These are phyloP conservation scores for Heliconius cydno DNA, from an alignment of 2,888 invertebrate species.

Conservation along the genomic window DNA sequence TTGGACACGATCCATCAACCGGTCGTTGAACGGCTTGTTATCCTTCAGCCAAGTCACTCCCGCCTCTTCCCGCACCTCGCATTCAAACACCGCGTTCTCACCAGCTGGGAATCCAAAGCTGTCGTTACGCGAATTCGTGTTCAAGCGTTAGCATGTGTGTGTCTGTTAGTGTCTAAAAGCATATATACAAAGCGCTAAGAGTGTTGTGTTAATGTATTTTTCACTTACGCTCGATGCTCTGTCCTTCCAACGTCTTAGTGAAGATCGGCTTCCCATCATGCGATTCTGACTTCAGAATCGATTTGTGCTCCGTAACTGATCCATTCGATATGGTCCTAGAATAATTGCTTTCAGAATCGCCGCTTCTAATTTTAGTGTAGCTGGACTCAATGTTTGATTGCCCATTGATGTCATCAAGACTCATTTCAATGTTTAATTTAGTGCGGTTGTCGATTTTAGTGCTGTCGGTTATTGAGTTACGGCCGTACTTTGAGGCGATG, in stretches of 20 bases:
- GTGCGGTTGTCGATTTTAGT: constrained; percentile 62
- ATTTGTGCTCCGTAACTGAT: constrained; percentile 59
- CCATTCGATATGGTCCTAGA: constrained; percentile 72
- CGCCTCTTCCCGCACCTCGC: constrained; percentile 85
- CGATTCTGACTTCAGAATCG: constrained; percentile 63
- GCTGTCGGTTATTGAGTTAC: constrained; percentile 59
- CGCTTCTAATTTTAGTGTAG: constrained; percentile 54
- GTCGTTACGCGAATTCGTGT: constrained; percentile 66
- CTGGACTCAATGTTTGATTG: constrained; percentile 49
- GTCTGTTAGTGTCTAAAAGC: constrained; percentile 78
- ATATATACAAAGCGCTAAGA: constrained; percentile 78
- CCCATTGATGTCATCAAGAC: constrained; percentile 58
- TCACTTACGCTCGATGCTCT: constrained; percentile 91
- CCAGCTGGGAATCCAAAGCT: constrained; percentile 86
- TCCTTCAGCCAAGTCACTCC: constrained; percentile 93
- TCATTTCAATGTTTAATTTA: constrained; percentile 59
- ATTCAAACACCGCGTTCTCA: constrained; percentile 91
- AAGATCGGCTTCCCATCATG: constrained; percentile 87
- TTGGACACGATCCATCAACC: constrained; percentile 88
- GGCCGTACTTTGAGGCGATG: constrained; percentile 63
- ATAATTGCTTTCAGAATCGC: constrained; percentile 65
- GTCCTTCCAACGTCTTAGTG: constrained; percentile 89
- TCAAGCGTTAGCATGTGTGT: constrained; percentile 74
- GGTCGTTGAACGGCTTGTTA: constrained; percentile 91
- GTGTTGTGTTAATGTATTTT: constrained; percentile 54